Evolutionary conservation across 2,113 vertebrate genomes (phyloP).

Genomic region (Hepsetus odoe): DNA sequence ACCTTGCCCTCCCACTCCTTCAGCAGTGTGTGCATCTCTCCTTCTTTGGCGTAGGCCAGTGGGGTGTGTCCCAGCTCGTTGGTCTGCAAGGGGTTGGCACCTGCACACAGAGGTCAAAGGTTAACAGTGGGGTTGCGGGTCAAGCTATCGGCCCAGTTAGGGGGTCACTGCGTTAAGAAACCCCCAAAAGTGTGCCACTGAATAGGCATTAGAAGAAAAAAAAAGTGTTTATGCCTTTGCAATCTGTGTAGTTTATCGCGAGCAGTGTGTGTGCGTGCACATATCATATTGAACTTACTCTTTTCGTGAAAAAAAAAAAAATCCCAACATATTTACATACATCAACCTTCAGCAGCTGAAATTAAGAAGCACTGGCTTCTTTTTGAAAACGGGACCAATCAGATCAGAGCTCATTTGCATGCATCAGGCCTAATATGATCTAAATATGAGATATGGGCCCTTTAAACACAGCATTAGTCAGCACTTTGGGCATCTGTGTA

Average conservation of each 20-base stretch:
- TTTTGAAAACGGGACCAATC: no score
- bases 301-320: no score
- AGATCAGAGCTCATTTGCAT: no score
- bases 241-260: no score
- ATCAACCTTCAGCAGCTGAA: no score
- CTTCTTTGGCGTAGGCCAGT: conserved; percentile 87
- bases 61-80: conserved; percentile 91
- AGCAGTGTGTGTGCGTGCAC: no score
- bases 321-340: no score
- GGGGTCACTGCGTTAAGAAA: conserved; percentile 11
- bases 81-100: conserved; percentile 88
- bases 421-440: no score
- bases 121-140: conserved; percentile 45
- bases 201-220: conserved; percentile 5
- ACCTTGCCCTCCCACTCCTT: conserved; percentile 85
- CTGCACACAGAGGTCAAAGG: conserved; percentile 76
- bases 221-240: neutral
- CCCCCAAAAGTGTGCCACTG: neutral
- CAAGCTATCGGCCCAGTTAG: conserved; percentile 14
- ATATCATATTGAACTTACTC: no score
- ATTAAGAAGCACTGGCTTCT: no score
- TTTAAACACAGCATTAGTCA: neutral
- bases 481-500: neutral
- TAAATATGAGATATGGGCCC: no score
- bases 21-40: conserved; percentile 83